Percentiles rank a stretch among this genome's conserved stretches.
Evolutionary conservation across 2,797 vertebrate species (phyloP).

Genomic region (Pogoniulus pusillus): DNA sequence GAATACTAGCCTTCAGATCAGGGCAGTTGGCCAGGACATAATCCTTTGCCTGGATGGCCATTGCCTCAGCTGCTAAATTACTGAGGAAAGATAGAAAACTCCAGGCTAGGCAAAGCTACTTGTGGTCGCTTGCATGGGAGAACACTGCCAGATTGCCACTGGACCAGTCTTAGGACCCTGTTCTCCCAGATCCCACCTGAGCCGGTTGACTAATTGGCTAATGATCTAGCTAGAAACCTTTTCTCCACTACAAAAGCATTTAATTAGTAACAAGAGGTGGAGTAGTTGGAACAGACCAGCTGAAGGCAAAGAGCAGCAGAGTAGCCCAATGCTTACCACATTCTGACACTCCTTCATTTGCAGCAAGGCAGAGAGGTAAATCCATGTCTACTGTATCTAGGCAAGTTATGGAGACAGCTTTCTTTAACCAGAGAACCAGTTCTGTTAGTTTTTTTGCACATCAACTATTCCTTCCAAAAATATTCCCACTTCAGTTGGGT

Average conservation of each 20-base stretch:
- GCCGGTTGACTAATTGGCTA: neutral
- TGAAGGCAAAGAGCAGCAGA: neutral
- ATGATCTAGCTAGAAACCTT: neutral
- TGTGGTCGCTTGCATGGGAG: neutral
- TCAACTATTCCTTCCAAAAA: constrained; percentile 33
- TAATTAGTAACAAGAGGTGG: constrained; percentile 27
- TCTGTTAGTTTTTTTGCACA: constrained; percentile 45
- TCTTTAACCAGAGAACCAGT: constrained; percentile 27
- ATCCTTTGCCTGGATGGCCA: neutral
- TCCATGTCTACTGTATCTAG: neutral
- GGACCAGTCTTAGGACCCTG: neutral
- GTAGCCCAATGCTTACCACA: neutral
- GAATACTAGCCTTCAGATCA: neutral
- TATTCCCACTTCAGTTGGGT: constrained; percentile 46
- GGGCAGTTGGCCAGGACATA: constrained; percentile 19
- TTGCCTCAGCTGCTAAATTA: neutral
- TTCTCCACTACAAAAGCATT: neutral
- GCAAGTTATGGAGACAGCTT: neutral
- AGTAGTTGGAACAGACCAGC: neutral
- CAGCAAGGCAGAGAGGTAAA: constrained; percentile 2
- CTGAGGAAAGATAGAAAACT: neutral
- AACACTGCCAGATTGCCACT: neutral
- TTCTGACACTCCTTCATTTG: neutral
- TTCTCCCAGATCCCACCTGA: neutral
- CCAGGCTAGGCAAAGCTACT: neutral